phyloP scores from a whole-genome alignment of 2,113 vertebrate genomes.

The Platysternon megacephalum region DNA sequence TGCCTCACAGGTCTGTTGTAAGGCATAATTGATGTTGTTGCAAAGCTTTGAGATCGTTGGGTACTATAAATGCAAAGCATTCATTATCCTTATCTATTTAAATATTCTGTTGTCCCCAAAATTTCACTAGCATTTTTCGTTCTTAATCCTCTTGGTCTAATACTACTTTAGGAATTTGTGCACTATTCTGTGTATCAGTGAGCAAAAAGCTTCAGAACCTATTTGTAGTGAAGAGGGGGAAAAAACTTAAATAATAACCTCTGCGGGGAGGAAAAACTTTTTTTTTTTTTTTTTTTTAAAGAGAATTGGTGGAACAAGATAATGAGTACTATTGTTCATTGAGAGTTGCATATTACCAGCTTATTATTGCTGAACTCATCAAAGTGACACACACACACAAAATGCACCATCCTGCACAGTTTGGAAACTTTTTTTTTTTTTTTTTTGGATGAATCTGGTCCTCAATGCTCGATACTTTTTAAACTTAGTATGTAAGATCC shows the following conservation, averaged over 20 bases:
- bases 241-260: conserved; percentile 24
- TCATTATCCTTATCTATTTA: neutral
- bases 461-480: neutral
- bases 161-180: neutral
- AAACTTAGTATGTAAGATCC: neutral
- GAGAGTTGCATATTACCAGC: neutral
- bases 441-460: neutral
- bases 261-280: conserved; percentile 2
- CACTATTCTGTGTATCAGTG: neutral
- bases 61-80: neutral
- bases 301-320: conserved; percentile 12
- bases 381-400: neutral
- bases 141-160: neutral
- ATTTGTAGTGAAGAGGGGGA: neutral
- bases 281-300: neutral
- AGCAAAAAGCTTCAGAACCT: neutral
- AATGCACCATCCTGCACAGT: neutral
- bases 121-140: neutral
- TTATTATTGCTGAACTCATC: conserved; percentile 24
- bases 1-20: neutral
- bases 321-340: neutral
- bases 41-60: neutral
- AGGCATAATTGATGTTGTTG: neutral
- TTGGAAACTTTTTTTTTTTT: conserved; percentile 1
- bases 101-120: neutral